These are phyloP conservation scores for Druon quercuslanigerum DNA, from an alignment of 1,140 invertebrate species.

Conservation along the genomic window DNA sequence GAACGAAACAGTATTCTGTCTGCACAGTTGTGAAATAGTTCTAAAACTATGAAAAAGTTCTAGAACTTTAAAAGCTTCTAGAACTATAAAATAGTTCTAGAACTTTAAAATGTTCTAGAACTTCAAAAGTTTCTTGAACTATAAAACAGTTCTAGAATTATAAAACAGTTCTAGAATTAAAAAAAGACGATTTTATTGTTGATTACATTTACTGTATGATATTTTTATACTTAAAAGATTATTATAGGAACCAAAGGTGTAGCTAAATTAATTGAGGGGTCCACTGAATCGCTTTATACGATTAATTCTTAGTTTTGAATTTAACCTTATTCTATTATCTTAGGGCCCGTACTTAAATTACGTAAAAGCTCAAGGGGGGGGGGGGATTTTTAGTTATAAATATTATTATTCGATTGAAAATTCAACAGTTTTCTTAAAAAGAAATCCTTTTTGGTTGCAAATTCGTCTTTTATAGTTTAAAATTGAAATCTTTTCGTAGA, in stretches of 20 bases:
- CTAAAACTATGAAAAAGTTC: background rate
- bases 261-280: background rate
- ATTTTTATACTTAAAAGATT: background rate
- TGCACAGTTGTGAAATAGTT: background rate
- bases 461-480: too few relatives aligned
- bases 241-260: background rate
- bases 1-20: constrained; percentile 15
- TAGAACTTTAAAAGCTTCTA: background rate
- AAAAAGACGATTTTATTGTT: background rate
- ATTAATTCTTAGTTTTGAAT: constrained; percentile 1
- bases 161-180: background rate
- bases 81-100: background rate
- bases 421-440: too few relatives aligned
- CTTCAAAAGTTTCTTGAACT: too few relatives aligned
- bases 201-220: too few relatives aligned
- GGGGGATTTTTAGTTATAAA: too few relatives aligned
- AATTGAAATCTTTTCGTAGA: too few relatives aligned
- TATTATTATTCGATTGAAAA: too few relatives aligned
- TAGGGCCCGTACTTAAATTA: too few relatives aligned
- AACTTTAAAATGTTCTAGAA: too few relatives aligned
- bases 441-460: too few relatives aligned
- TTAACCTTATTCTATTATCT: background rate
- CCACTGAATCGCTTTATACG: background rate
- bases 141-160: background rate
- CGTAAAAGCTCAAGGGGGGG: too few relatives aligned